Evolutionary conservation across 37 sponge, comb jelly and placozoan genomes (phyloP).

Genomic region (Geodia barretti): DNA sequence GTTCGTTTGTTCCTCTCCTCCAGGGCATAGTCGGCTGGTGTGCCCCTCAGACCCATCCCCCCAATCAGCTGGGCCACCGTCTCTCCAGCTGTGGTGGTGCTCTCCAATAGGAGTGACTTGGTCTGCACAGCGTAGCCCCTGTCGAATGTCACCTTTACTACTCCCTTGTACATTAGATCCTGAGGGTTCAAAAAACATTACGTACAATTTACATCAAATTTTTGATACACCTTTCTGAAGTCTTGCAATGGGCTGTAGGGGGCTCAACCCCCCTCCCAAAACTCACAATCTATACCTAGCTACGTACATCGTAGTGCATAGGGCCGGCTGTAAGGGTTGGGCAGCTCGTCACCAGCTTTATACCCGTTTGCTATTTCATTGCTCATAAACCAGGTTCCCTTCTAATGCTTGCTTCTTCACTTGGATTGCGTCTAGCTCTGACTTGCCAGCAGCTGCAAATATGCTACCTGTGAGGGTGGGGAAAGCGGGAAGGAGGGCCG

Average conservation of each 20-base stretch:
- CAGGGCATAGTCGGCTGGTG: slow-evolving; percentile 54
- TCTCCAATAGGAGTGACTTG: slow-evolving; percentile 64
- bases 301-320: too few relatives aligned
- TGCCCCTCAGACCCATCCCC: slow-evolving; percentile 57
- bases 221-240: neutral
- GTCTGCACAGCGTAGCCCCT: slow-evolving; percentile 77
- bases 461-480: slow-evolving; percentile 11
- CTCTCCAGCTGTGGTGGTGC: slow-evolving; percentile 46
- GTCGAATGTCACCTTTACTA: slow-evolving; percentile 74
- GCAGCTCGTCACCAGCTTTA: too few relatives aligned
- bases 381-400: too few relatives aligned
- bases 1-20: slow-evolving; percentile 70
- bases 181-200: neutral
- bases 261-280: neutral
- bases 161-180: slow-evolving; percentile 68
- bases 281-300: neutral
- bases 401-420: too few relatives aligned
- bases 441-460: too few relatives aligned
- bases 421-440: too few relatives aligned
- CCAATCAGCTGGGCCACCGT: slow-evolving; percentile 61
- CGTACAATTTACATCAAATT: neutral
- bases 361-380: too few relatives aligned
- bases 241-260: too few relatives aligned
- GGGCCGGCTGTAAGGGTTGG: too few relatives aligned
- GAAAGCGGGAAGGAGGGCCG: slow-evolving; percentile 52